Percentiles rank a stretch among this genome's conserved stretches.
phyloP scores from a whole-genome alignment of 2,888 invertebrate genomes.

The Lacanobia wlatinum region DNA sequence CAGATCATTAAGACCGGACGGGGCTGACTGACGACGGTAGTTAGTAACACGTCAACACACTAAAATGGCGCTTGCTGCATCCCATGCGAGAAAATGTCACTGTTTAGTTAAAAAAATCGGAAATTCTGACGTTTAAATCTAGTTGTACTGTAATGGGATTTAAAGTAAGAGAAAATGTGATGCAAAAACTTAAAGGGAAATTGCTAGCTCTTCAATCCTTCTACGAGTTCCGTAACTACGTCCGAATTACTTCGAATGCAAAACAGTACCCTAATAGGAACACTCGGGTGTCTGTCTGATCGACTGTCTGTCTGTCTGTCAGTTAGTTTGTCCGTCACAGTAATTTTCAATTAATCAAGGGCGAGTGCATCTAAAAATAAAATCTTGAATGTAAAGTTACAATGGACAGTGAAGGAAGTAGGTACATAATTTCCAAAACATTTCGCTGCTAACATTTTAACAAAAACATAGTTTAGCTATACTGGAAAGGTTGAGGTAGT shows the following conservation, averaged over 20 bases:
- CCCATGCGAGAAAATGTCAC: slow-evolving; percentile 3
- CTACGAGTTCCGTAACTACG: too few relatives aligned
- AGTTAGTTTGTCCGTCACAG: too few relatives aligned
- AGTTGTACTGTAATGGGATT: background rate
- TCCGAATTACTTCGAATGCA: too few relatives aligned
- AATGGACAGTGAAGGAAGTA: background rate
- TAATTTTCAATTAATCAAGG: too few relatives aligned
- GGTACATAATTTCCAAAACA: background rate
- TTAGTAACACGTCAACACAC: slow-evolving; percentile 66
- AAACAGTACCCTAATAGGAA: too few relatives aligned
- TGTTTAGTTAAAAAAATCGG: background rate
- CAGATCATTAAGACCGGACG: slow-evolving; percentile 80
- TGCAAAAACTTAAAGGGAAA: background rate
- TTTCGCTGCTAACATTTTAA: too few relatives aligned
- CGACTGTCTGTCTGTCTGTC: too few relatives aligned
- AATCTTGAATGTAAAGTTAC: background rate
- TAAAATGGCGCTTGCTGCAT: slow-evolving; percentile 75
- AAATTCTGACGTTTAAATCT: too few relatives aligned
- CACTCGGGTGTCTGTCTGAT: too few relatives aligned
- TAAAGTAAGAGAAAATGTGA: background rate
- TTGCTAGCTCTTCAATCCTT: too few relatives aligned
- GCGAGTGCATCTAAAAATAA: background rate
- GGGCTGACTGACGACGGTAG: slow-evolving; percentile 74
- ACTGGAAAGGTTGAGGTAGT: too few relatives aligned
- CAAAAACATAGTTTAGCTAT: too few relatives aligned